Evolutionary conservation across 2,888 invertebrate genomes (phyloP).

Genomic region (Argynnis bischoffii): DNA sequence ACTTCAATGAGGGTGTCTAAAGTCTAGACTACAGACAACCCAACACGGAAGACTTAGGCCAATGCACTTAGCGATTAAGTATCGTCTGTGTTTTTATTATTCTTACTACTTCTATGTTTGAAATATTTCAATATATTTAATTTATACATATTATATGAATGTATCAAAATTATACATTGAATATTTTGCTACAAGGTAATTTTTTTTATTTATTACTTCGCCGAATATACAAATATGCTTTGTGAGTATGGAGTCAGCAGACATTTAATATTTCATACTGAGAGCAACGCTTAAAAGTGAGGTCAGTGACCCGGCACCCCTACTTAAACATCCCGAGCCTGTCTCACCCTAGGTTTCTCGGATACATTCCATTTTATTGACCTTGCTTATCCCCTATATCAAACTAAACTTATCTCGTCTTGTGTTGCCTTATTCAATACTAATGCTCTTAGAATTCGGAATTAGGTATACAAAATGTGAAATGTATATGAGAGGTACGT

Average conservation of each 20-base stretch:
- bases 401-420: conserved; percentile 22
- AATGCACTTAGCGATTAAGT: conserved; percentile 29
- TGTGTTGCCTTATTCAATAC: conserved; percentile 15
- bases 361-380: conserved; percentile 42
- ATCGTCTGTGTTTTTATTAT: neutral
- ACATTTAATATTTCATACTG: conserved; percentile 56
- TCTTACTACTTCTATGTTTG: neutral
- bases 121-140: neutral
- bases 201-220: too few relatives aligned
- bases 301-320: conserved; percentile 73
- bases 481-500: too few relatives aligned
- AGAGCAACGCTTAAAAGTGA: conserved; percentile 55
- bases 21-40: conserved; percentile 56
- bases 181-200: too few relatives aligned
- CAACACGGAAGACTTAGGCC: conserved; percentile 31
- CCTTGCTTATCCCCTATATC: conserved; percentile 28
- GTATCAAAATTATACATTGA: too few relatives aligned
- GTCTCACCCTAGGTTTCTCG: conserved; percentile 45
- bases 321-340: conserved; percentile 59
- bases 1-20: conserved; percentile 56
- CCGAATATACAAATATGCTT: conserved; percentile 2
- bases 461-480: too few relatives aligned
- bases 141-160: too few relatives aligned
- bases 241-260: conserved; percentile 43
- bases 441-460: neutral